Evolutionary conservation across 2,888 invertebrate genomes (phyloP), one percentile per base, ranked within the genome.

Genomic region (Torymus auratus): DNA sequence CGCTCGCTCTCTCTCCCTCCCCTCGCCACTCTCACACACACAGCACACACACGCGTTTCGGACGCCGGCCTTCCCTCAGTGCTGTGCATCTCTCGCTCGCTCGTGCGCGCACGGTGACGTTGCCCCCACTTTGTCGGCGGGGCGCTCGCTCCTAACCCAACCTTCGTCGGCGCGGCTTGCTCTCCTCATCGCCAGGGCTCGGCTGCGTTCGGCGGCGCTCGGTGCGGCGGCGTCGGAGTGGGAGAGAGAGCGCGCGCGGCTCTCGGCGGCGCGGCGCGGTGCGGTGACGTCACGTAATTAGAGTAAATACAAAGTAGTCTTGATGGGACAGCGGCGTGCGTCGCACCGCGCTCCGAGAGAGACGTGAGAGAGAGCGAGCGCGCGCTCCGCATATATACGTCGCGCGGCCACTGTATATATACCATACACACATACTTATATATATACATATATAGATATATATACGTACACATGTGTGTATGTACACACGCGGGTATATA

Each of bases 301-400:
- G 93, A 93, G 93, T 93, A 93, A 93, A 93, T 93, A 93, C 93
- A 93, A 93, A 93, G 93, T 93, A 93, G 93, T 93, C 92, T 91
- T 89, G 92, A 92, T 92, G 92, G 93, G 92, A 92, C 92, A 92
- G 93, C 92, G 92, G 93, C 93, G 93, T 93, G 93, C 92, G 92
- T 91, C 92, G 89, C 90, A 90, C 89, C 89, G 89, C 90, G 89
- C 90, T 89, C 88, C 87, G 88, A 88, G 74, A 89, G 89, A 41
- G 41, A 41, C 41, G 41, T 41, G 41, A 41, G 41, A 28, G 28
- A 41, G 41, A 41, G 41, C 41, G 41, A 41, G 41, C 88, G 88
- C 88, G 88, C 88, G 89, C 87, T 87, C 85, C 84, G 41, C 70
- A 41, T 70, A 71, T 64, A 80, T 69, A 76, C 41, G 41, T 7